Conservation (phyloP, 1,140 invertebrate genomes). For the Halesus radiatus region DNA sequence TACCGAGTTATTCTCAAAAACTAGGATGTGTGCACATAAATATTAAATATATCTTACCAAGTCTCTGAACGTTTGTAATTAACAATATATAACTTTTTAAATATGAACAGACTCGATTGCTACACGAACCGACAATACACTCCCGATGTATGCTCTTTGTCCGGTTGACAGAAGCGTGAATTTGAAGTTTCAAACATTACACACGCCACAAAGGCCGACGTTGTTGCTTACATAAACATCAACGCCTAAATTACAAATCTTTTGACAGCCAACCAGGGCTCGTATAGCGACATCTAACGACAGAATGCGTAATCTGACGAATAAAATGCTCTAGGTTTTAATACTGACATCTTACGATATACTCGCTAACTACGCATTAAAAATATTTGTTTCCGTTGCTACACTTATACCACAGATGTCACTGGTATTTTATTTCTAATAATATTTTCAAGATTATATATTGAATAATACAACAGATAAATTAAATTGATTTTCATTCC, state of each 20-base stretch:
- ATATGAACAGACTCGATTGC: background rate
- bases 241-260: constrained; percentile 36
- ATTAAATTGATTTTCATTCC: too few relatives aligned
- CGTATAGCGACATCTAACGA: background rate
- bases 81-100: constrained; percentile 16
- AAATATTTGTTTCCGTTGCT: too few relatives aligned
- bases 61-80: background rate
- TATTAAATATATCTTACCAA: background rate
- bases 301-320: too few relatives aligned
- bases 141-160: constrained; percentile 18
- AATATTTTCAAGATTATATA: too few relatives aligned
- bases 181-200: constrained; percentile 46
- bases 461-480: too few relatives aligned
- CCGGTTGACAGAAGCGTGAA: constrained; percentile 43
- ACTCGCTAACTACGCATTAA: too few relatives aligned
- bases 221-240: constrained; percentile 46
- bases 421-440: too few relatives aligned
- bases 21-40: background rate
- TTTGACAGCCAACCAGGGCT: background rate
- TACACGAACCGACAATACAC: constrained; percentile 15
- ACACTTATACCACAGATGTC: too few relatives aligned
- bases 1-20: background rate
- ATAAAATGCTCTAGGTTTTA: too few relatives aligned
- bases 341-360: too few relatives aligned
- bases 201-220: constrained; percentile 28